Base-by-base conservation (phyloP, 2,113 vertebrate genomes). In the Neolamprologus falcicula region DNA sequence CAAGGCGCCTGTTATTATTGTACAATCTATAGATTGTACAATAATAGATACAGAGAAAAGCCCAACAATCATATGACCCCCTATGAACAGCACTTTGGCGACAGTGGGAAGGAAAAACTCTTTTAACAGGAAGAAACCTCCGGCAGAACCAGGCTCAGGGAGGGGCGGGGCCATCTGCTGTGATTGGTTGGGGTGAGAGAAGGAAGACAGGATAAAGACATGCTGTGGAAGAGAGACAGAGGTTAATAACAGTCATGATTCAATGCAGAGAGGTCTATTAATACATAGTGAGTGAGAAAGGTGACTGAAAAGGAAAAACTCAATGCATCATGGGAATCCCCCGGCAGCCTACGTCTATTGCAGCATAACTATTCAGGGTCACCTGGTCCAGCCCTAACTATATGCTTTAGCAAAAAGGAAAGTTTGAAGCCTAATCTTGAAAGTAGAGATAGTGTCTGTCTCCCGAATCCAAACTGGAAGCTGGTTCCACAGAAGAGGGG, bases 121-220 rank as follows among this genome's bases (percentile, higher is more conserved):
- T 57, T 13, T 55, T 57, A 57, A 14, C 24, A 57, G 54, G 24
- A 57, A 57, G 54, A 57, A 57, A 57, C 12, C 3, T 7, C 53
- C 1, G 0, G 0, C 10, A 54, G 53, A 24, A 54, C 53, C 53
- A 55, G 53, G 53, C 53, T 55, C 53, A 55, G 0, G 53, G 4
- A 55, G 21, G 53, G 53, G 21, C 4, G 53, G 53, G 21, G 53
- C 53, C 53, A 55, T 54, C 52, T 54, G n/a, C n/a, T 21, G 10
- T 0, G 2, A 53, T 0, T 0, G 2, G 52, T 21, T 21, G 19
- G 19, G 9, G 5, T 1, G 52, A 53, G 5, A 53, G 19, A 21
- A 21, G 19, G 5, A 53, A 53, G 3, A 53, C 52, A 53, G 52
- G 52, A 21, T 21, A 53, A 53, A 53, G 19, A 53, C 9, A 6